Evolutionary conservation across 2,797 vertebrate species (phyloP), one percentile per base, ranked within the genome.

Genomic region (Gymnothorax javanicus): DNA sequence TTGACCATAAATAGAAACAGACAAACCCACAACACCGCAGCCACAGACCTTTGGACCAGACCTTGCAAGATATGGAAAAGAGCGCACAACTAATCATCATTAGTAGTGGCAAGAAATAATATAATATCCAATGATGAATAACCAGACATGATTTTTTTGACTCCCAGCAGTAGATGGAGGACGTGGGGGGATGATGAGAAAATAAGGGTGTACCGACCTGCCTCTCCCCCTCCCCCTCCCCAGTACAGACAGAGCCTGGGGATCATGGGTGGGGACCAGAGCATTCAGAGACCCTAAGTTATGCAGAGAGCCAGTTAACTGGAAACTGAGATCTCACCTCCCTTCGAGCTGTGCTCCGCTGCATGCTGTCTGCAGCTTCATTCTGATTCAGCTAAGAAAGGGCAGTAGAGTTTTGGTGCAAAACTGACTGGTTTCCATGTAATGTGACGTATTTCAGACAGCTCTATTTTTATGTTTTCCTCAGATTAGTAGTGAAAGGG

Each of bases 281-380:
- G 82, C 12, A 12, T 52, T 7, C 54, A 0, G n/a, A 58, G 81
- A 12, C 33, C 5, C 60, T 7, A 13, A 67, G 9, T 67, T 33
- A 50, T 9, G 20, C 27, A 33, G 23, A 20, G 79, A 71, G 86
- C 86, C 82, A 87, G 73, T 83, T 73, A 87, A 25, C 57, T 9
- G 27, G 59, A 17, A 12, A 71, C 33, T 23, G 86, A 73, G 52
- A 83, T 56, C 82, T 87, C 52, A 87, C 60, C 86, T 81, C 86
- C 82, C 73, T 71, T 69, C 71, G 73, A 83, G 27, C 64, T 52
- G 83, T 56, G 64, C 86, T 69, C 23, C 56, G 81, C 20, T 52
- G 82, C 25, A 64, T 58, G 56, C 17, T 12, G 69, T 20, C n/a
- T 8, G 20, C 62, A 1, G 62, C 5, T 56, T 83, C 81, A 60